Base-by-base conservation (phyloP, 1,140 invertebrate species). In the Chironomus striatipennis region DNA sequence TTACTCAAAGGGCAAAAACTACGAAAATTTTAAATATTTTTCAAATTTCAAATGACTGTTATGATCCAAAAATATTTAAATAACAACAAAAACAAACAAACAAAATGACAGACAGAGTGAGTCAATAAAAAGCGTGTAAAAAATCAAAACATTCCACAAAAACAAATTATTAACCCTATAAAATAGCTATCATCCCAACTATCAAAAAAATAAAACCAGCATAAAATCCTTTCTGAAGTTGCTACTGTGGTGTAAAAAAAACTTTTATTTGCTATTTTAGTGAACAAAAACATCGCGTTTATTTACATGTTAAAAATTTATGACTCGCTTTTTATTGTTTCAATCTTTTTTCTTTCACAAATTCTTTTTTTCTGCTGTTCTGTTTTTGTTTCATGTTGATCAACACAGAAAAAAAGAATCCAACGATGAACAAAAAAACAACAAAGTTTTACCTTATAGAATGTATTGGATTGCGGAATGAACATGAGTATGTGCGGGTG, bases 221-320 rank as follows among this genome's bases (percentile, higher is more conserved):
- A 57, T 57, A n/a, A 57, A 57, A 57, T 57, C 47, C 1, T 1
- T 34, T 57, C 12, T 57, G 47, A 47, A 47, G 43, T 7, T 47
- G 47, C 47, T 57, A 15, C 47, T 57, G 47, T 57, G 47, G 47
- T 57, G 47, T 57, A 57, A 57, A 57, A 15, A 57, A 57, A 57
- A 57, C 47, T 57, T 57, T 57, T 57, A 57, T 57, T 57, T 57
- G 47, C 47, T 57, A 57, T 57, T 57, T 57, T 57, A 57, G 47
- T n/a, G 47, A n/a, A n/a, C 12, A 57, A 57, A n/a, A 12, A n/a
- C 47, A 15, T 34, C 47, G 47, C 47, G 12, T 57, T 57, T 57
- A 57, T 57, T 57, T 57, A 57, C 47, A 57, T 57, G 47, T 57
- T 57, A 57, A 57, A 57, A 57, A 57, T 57, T 57, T 57, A 57